phyloP scores from a whole-genome alignment of 1,140 invertebrate genomes.

The Leptopilina clavipes region DNA sequence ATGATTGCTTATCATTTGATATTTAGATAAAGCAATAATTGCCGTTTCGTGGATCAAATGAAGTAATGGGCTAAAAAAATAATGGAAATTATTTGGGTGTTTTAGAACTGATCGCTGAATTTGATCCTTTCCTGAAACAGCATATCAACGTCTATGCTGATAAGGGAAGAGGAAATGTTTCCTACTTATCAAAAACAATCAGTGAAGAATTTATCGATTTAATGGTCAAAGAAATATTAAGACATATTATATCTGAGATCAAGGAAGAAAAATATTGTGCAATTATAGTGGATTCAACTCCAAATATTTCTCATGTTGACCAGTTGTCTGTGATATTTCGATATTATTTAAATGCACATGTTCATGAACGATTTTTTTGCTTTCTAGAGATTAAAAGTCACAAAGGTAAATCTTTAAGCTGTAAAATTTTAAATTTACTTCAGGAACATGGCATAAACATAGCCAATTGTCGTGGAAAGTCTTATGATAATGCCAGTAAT shows the following conservation, averaged over 20 bases:
- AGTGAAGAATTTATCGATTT: not conserved
- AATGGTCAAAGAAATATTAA: not conserved
- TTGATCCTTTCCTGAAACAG: not conserved
- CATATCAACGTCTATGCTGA: not conserved
- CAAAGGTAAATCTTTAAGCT: not conserved
- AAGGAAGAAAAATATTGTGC: not conserved
- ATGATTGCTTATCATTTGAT: no score
- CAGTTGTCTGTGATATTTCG: not conserved
- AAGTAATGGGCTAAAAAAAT: slow-evolving; percentile 50
- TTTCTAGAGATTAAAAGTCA: not conserved
- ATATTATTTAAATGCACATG: not conserved
- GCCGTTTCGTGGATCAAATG: slow-evolving; percentile 50
- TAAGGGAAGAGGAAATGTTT: not conserved
- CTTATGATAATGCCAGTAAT: slow-evolving; percentile 60
- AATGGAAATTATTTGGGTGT: slow-evolving; percentile 58
- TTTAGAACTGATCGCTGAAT: slow-evolving; percentile 44
- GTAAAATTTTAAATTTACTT: slow-evolving; percentile 23
- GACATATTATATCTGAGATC: not conserved
- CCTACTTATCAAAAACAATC: not conserved
- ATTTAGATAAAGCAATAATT: no score
- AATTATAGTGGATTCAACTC: not conserved
- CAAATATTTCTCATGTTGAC: not conserved
- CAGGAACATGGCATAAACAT: slow-evolving; percentile 44
- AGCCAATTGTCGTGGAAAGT: slow-evolving; percentile 57
- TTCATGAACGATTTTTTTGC: not conserved